phyloP scores from a whole-genome alignment of 2,797 vertebrate genomes.

The Acrocephalus scirpaceus region DNA sequence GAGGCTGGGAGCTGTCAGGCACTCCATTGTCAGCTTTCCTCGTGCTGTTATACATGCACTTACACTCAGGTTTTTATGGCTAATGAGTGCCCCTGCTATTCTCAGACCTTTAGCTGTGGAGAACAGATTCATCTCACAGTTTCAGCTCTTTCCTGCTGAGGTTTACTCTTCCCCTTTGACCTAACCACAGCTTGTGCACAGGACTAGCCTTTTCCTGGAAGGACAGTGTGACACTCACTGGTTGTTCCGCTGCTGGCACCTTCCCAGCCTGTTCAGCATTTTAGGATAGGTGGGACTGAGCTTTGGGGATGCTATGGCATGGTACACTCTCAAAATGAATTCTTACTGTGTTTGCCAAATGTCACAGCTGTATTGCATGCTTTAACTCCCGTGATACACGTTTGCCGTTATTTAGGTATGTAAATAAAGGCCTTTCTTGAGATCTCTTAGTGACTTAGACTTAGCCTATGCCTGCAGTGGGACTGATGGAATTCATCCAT shows the following conservation, averaged over 20 bases:
- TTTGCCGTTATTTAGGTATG: neutral
- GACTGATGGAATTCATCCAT: neutral
- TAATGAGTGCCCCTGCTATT: neutral
- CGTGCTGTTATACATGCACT: fast-evolving
- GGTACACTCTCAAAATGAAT: neutral
- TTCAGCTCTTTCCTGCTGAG: neutral
- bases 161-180: neutral
- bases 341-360: neutral
- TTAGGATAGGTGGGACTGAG: neutral
- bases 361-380: fast-evolving
- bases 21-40: neutral
- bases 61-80: neutral
- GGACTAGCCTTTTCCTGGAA: neutral
- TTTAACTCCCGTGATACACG: neutral
- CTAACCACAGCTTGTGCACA: fast-evolving
- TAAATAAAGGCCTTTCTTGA: neutral
- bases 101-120: neutral
- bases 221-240: fast-evolving
- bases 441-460: neutral
- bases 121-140: neutral
- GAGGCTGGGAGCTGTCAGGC: neutral
- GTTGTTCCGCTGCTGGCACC: neutral
- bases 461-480: neutral
- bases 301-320: neutral
- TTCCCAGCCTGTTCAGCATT: neutral